Conservation (phyloP, 53 echinoderm and acorn worm genomes). For the Holothuria scabra region DNA sequence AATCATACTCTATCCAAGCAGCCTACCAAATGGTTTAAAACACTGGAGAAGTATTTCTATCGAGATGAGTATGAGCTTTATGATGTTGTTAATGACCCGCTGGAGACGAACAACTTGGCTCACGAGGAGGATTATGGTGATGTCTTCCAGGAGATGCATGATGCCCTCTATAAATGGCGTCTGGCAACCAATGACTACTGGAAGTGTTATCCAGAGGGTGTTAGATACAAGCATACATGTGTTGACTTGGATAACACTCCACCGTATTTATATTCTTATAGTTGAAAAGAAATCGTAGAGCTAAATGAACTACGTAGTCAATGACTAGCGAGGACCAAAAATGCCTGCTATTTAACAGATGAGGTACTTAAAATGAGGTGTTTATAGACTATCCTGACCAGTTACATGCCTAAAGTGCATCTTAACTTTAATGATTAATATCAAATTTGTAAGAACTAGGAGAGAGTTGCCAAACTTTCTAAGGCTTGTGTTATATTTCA, state of each 20-base stretch:
- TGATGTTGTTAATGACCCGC: too few relatives aligned
- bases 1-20: constrained; percentile 69
- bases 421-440: too few relatives aligned
- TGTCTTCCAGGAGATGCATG: constrained; percentile 66
- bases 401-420: too few relatives aligned
- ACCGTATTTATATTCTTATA: too few relatives aligned
- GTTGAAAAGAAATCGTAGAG: too few relatives aligned
- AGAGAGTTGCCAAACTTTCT: too few relatives aligned
- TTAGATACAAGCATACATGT: constrained; percentile 48
- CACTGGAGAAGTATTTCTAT: constrained; percentile 88
- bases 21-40: constrained; percentile 95
- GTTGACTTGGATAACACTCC: constrained; percentile 51
- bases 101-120: constrained; percentile 77
- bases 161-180: constrained; percentile 70
- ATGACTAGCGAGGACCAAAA: too few relatives aligned
- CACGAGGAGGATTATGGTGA: constrained; percentile 51
- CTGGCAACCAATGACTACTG: constrained; percentile 82
- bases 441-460: too few relatives aligned
- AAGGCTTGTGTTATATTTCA: too few relatives aligned
- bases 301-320: background rate
- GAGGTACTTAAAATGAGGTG: too few relatives aligned
- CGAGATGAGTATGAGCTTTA: background rate
- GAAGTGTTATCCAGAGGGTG: constrained; percentile 88
- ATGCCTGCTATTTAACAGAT: too few relatives aligned
- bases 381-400: too few relatives aligned